phyloP scores from a whole-genome alignment of 2,888 invertebrate genomes.

The Epinotia bilunana region DNA sequence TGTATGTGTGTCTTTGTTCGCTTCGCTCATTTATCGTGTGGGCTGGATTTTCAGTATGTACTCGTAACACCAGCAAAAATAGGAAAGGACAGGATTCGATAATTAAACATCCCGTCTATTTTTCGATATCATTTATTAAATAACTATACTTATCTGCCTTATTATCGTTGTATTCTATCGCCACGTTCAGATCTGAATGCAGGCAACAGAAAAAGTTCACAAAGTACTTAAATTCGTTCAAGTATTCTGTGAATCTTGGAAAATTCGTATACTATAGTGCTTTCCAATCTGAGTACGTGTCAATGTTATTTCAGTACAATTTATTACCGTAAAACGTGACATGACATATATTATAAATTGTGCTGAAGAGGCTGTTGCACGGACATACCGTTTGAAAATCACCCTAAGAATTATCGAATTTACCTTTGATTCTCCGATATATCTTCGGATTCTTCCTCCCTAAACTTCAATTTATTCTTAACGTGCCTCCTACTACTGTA shows the following conservation, averaged over 20 bases:
- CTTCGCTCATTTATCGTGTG: too few relatives aligned
- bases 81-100: too few relatives aligned
- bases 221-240: neutral
- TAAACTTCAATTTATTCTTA: constrained; percentile 72
- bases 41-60: too few relatives aligned
- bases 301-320: neutral
- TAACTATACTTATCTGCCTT: neutral
- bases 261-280: neutral
- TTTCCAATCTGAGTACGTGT: neutral
- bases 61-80: too few relatives aligned
- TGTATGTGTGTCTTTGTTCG: neutral
- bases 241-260: neutral
- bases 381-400: neutral
- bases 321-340: neutral
- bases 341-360: neutral
- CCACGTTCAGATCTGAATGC: neutral
- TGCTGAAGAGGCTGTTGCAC: neutral
- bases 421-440: constrained; percentile 62
- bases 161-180: neutral
- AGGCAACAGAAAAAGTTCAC: neutral
- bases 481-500: constrained; percentile 57
- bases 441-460: constrained; percentile 75
- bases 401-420: neutral
- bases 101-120: neutral
- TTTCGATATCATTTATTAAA: neutral